Evolutionary conservation across 1,140 invertebrate species (phyloP).

Genomic region (Antheraea mylitta): DNA sequence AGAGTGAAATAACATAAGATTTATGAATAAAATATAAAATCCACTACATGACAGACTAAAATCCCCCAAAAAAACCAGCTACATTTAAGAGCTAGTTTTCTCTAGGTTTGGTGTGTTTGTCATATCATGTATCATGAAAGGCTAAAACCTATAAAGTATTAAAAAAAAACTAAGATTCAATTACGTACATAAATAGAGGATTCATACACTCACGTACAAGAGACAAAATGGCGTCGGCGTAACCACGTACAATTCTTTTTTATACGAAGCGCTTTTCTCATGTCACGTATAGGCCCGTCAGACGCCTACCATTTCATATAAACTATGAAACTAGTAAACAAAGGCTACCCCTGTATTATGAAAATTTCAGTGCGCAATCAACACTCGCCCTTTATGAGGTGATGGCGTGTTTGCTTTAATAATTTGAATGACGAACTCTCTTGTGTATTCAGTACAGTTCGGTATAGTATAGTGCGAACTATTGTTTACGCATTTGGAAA

Average conservation of each 20-base stretch:
- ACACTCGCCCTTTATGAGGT: slow-evolving; percentile 10
- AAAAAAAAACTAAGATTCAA: not conserved
- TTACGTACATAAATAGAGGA: not conserved
- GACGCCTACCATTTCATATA: not conserved
- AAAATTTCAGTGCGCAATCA: slow-evolving; percentile 25
- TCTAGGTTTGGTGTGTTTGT: too few species aligned
- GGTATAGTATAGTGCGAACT: not conserved
- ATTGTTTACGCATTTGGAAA: too few species aligned
- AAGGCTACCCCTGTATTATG: slow-evolving; percentile 9
- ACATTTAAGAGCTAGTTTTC: too few species aligned
- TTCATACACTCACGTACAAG: not conserved
- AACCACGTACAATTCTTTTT: not conserved
- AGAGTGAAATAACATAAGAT: too few species aligned
- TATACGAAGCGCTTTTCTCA: not conserved
- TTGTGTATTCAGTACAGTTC: slow-evolving; percentile 18
- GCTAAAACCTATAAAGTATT: too few species aligned
- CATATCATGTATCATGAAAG: too few species aligned
- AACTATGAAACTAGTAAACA: slow-evolving; percentile 2
- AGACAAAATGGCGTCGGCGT: not conserved
- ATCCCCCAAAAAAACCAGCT: too few species aligned
- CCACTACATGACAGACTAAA: too few species aligned
- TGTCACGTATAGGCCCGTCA: not conserved
- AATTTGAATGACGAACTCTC: slow-evolving; percentile 12
- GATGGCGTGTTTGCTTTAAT: slow-evolving; percentile 26
- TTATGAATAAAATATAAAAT: too few species aligned